phyloP scores from a whole-genome alignment of 2,797 vertebrate genomes.

The Phalanger gymnotis region DNA sequence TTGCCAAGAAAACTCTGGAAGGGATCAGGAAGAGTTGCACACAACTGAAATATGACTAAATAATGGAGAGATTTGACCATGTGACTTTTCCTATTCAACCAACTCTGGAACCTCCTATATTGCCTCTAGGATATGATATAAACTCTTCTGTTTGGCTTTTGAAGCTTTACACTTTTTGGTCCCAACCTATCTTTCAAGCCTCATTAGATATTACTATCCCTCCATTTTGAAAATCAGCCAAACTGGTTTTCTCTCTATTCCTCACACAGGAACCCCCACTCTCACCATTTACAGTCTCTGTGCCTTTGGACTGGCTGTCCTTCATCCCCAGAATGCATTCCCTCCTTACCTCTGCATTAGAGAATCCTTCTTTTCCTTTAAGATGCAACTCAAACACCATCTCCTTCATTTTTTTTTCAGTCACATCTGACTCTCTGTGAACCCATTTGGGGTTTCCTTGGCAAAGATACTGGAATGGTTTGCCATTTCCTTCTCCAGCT shows the following conservation, averaged over 20 bases:
- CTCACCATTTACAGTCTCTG: neutral
- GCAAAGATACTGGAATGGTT: neutral
- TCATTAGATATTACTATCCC: neutral
- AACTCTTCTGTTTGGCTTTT: neutral
- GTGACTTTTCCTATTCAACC: neutral
- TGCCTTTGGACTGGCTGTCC: neutral
- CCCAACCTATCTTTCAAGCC: neutral
- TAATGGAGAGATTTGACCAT: neutral
- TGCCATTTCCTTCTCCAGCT: neutral
- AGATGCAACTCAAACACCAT: neutral
- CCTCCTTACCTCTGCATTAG: neutral
- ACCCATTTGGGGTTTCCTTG: neutral
- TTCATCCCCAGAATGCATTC: neutral
- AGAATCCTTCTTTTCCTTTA: neutral
- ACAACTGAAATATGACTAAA: neutral
- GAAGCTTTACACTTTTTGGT: neutral
- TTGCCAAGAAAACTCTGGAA: neutral
- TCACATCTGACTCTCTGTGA: neutral
- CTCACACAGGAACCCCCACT: neutral
- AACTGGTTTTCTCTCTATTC: neutral
- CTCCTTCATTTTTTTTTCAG: neutral
- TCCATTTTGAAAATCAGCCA: neutral
- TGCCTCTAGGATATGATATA: neutral
- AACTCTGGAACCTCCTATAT: neutral
- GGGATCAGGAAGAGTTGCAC: neutral